Conservation (phyloP, 2,888 invertebrate species). For the Eulithis prunata region DNA sequence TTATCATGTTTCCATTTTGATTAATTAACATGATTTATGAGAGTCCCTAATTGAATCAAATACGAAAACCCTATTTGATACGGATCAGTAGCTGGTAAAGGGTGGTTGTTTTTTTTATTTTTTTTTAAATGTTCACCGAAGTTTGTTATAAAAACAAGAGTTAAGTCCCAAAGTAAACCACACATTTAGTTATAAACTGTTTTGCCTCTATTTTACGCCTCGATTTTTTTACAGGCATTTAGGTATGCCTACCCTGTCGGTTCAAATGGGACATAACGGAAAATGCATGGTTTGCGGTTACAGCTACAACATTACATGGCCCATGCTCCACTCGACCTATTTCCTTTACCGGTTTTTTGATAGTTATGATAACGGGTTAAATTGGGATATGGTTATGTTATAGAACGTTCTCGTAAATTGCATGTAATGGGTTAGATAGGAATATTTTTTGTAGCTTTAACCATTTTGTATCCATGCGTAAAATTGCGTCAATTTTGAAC, state of each 20-base stretch:
- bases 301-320: conserved; percentile 9
- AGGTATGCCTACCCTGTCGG: not conserved
- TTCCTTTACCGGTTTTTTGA: conserved; percentile 6
- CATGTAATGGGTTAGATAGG: not conserved
- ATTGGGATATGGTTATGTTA: conserved; percentile 9
- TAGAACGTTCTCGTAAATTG: conserved; percentile 4
- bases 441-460: not conserved
- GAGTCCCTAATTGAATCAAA: conserved; percentile 14
- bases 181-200: no score
- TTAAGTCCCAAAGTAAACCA: no score
- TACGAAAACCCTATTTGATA: not conserved
- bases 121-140: not conserved
- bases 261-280: conserved; percentile 9
- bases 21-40: conserved; percentile 17
- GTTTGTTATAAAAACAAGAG: no score
- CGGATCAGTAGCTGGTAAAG: no score
- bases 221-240: not conserved
- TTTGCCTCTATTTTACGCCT: no score
- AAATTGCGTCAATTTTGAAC: no score
- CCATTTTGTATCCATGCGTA: no score
- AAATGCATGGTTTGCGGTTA: conserved; percentile 18
- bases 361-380: not conserved
- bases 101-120: no score
- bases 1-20: conserved; percentile 15
- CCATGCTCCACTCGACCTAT: conserved; percentile 9